Evolutionary conservation across 2,888 invertebrate genomes (phyloP).

Genomic region (Sphaerophoria rueppellii): DNA sequence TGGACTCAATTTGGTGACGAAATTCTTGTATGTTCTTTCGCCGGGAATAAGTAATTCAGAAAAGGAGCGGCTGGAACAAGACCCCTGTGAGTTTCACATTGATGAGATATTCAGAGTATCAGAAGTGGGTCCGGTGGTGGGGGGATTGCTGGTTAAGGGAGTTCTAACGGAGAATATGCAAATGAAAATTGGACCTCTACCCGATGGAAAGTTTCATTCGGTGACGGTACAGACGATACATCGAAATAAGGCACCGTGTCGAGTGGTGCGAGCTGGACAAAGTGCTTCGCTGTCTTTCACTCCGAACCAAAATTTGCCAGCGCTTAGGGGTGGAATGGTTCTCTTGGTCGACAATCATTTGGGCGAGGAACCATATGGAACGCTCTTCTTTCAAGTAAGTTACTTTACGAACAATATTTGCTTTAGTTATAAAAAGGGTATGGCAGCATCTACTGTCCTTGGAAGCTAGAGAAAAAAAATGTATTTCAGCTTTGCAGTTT

Average conservation of each 20-base stretch:
- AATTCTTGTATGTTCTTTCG: conserved; percentile 92
- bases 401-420: background rate
- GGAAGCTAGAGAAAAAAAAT: too few species aligned
- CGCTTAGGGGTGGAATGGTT: conserved; percentile 92
- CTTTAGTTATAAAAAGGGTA: too few species aligned
- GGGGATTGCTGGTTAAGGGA: conserved; percentile 92
- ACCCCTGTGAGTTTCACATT: conserved; percentile 93
- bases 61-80: conserved; percentile 88
- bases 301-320: conserved; percentile 82
- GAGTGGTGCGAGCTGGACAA: conserved; percentile 94
- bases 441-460: too few species aligned
- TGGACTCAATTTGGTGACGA: conserved; percentile 91
- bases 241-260: conserved; percentile 95
- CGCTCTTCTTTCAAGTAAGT: conserved; percentile 85
- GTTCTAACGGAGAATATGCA: conserved; percentile 92
- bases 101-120: conserved; percentile 96
- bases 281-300: conserved; percentile 90
- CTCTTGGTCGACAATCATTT: conserved; percentile 84
- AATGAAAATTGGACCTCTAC: conserved; percentile 89
- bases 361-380: conserved; percentile 84
- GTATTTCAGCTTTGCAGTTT: too few species aligned
- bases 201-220: conserved; percentile 89
- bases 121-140: conserved; percentile 92
- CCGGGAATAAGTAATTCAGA: conserved; percentile 86
- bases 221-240: conserved; percentile 92